Base-by-base conservation (phyloP, 2,888 invertebrate genomes). In the Boloria selene region DNA sequence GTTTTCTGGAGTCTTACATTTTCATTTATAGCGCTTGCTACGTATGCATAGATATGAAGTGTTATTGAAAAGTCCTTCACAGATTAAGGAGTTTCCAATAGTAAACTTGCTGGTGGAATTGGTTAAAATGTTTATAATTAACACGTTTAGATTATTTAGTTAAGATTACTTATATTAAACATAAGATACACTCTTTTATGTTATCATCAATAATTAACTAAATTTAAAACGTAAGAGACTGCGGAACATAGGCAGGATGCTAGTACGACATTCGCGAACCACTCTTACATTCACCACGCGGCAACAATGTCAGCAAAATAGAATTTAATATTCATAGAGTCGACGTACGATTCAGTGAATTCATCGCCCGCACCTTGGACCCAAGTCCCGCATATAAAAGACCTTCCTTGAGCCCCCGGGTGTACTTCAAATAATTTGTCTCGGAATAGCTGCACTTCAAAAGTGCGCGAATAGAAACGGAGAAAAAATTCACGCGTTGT, bases 311-410 rank as follows among this genome's bases (percentile, higher is more conserved):
- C 84, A 82, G 82, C 84, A 87, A 88, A 90, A 91, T 91, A 87
- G 82, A 89, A 88, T 90, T 90, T 90, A 90, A 90, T 90, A 91
- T 91, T 90, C 90, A 91, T 90, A 89, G 90, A 88, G 85, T 80
- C 84, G 85, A 84, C 88, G 84, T 88, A 87, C 88, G 86, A 90
- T 90, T 91, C 90, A 88, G 83, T 88, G 90, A 92, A 90, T 88
- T 86, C 90, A 87, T 87, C 83, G 88, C 80, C 85, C 87, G 85
- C 88, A 87, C 90, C 90, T 89, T 85, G 82, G 86, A 86, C 87
- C 85, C 85, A 79, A 83, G 88, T 79, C 80, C 81, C 85, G 87
- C 87, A 90, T 89, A 88, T 87, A 87, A 90, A 90, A 86, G 86
- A 86, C 86, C 86, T 87, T 85, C 80, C 85, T 81, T 76, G 83